Evolutionary conservation across 1,140 invertebrate species (phyloP).

Genomic region (Penaeus chinensis): DNA sequence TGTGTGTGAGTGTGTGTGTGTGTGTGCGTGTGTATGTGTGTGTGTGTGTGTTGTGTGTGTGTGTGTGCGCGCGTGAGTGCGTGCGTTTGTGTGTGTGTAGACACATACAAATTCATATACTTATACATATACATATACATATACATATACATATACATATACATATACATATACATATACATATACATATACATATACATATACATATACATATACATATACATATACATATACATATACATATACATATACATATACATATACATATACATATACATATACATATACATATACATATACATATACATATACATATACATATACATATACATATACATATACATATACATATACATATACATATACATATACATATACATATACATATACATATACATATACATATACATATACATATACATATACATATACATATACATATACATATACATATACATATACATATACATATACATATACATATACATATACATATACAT

Average conservation of each 20-base stretch:
- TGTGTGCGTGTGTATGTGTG: neutral
- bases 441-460: neutral
- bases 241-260: constrained; percentile 1
- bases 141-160: constrained; percentile 5
- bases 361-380: constrained; percentile 10
- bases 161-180: constrained; percentile 6
- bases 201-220: neutral
- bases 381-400: constrained; percentile 1
- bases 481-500: neutral
- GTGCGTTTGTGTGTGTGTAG: neutral
- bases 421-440: neutral
- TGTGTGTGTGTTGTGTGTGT: neutral
- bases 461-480: constrained; percentile 1
- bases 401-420: neutral
- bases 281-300: constrained; percentile 6
- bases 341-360: constrained; percentile 10
- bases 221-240: neutral
- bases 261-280: neutral
- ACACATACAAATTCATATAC: neutral
- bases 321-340: constrained; percentile 11
- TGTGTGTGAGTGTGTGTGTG: neutral
- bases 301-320: constrained; percentile 21
- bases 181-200: constrained; percentile 11
- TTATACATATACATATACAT: constrained; percentile 8
- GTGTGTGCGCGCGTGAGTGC: neutral